Conservation (phyloP, 2,113 vertebrate species). For the Myiozetetes cayanensis region DNA sequence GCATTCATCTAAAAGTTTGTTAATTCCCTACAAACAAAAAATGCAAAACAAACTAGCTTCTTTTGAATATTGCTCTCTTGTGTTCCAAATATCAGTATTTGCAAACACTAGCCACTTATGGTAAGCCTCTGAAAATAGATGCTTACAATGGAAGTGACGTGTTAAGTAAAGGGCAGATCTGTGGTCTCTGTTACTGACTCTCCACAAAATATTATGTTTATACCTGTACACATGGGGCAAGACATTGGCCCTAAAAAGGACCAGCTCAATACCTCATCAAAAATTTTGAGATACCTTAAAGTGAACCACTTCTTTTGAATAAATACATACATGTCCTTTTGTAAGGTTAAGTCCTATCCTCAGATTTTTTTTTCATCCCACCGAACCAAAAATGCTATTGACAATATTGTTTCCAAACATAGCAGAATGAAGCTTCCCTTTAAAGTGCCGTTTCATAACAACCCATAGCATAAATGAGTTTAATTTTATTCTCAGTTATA, state of each 20-base stretch:
- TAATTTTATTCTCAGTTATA: neutral
- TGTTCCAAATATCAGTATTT: neutral
- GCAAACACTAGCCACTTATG: neutral
- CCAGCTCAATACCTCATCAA: neutral
- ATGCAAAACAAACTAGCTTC: neutral
- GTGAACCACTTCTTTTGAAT: neutral
- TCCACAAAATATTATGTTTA: neutral
- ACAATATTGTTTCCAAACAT: neutral
- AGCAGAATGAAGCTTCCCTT: neutral
- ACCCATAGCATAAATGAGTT: neutral
- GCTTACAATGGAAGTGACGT: neutral
- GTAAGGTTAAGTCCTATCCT: neutral
- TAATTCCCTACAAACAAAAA: neutral
- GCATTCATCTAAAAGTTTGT: neutral
- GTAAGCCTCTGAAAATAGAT: neutral
- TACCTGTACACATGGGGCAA: neutral
- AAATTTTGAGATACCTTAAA: neutral
- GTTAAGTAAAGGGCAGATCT: neutral
- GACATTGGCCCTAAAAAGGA: neutral
- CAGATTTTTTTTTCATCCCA: neutral
- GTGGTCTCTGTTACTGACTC: neutral
- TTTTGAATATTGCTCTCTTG: neutral
- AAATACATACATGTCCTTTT: neutral
- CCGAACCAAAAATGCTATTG: neutral
- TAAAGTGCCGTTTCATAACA: neutral